Conservation (phyloP, 1,140 invertebrate species). For the Hylaeus volcanicus region DNA sequence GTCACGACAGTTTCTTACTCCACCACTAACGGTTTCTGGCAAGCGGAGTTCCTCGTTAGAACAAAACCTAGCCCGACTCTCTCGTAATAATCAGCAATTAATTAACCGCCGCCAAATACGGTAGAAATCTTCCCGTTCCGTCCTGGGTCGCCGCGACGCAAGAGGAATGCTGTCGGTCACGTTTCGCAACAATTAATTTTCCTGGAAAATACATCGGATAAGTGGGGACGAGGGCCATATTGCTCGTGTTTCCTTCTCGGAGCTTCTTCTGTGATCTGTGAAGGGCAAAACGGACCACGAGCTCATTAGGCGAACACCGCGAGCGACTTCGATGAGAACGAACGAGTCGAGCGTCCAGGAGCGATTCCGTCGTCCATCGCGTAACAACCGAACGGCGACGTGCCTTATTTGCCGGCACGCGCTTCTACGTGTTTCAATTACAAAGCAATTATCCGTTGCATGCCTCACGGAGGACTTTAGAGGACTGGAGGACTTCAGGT, state of each 20-base stretch:
- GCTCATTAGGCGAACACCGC: conserved; percentile 15
- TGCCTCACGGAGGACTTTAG: conserved; percentile 1
- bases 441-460: conserved; percentile 43
- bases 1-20: too few species aligned
- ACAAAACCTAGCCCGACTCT: neutral
- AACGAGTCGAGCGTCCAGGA: conserved; percentile 7
- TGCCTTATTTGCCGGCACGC: conserved; percentile 31
- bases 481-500: neutral
- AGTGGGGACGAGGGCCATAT: conserved; percentile 4
- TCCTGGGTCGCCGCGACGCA: neutral
- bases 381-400: conserved; percentile 22
- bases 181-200: conserved; percentile 17
- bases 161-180: neutral
- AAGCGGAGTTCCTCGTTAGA: neutral
- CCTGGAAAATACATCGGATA: conserved; percentile 3
- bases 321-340: neutral
- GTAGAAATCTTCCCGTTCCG: conserved; percentile 1
- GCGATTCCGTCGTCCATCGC: neutral
- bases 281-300: conserved; percentile 15
- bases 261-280: conserved; percentile 4
- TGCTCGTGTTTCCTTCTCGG: neutral
- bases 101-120: conserved; percentile 28
- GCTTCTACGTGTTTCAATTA: conserved; percentile 53
- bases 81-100: conserved; percentile 12
- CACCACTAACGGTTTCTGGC: too few species aligned